Conservation (phyloP, 2,113 vertebrate genomes). For the Megaceryle torquata region DNA sequence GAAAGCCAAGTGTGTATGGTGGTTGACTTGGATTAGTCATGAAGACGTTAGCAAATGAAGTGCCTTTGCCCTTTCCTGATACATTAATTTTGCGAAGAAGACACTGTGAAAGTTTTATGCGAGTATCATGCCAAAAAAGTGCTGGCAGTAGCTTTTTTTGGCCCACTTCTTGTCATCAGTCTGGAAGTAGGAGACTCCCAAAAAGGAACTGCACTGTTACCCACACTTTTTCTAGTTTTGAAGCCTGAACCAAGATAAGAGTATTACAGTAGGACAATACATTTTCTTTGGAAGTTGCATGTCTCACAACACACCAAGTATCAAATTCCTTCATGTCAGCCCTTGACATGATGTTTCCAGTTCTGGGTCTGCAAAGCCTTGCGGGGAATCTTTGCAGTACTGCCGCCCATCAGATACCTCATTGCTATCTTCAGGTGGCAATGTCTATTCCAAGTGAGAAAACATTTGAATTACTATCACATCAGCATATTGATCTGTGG, state of each 20-base stretch:
- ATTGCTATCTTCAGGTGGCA: not conserved
- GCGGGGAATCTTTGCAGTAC: not conserved
- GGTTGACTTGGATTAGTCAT: not conserved
- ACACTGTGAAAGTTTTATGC: not conserved
- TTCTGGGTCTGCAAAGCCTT: not conserved
- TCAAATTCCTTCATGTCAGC: not conserved
- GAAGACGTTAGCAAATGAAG: not conserved
- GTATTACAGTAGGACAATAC: not conserved
- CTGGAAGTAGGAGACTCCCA: not conserved
- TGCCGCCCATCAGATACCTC: not conserved
- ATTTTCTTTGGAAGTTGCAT: not conserved
- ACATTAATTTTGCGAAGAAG: not conserved
- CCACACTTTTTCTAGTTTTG: not conserved
- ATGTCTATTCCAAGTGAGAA: not conserved
- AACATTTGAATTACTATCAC: not conserved
- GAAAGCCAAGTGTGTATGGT: not conserved
- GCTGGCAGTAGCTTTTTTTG: not conserved
- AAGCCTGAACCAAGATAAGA: not conserved
- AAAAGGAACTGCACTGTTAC: not conserved
- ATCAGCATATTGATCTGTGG: not conserved
- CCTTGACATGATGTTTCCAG: not conserved
- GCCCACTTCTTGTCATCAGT: not conserved
- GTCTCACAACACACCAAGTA: not conserved
- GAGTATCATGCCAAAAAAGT: not conserved
- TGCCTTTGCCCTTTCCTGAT: not conserved